phyloP scores from a whole-genome alignment of 2,113 vertebrate species.

The Ornithorhynchus anatinus region DNA sequence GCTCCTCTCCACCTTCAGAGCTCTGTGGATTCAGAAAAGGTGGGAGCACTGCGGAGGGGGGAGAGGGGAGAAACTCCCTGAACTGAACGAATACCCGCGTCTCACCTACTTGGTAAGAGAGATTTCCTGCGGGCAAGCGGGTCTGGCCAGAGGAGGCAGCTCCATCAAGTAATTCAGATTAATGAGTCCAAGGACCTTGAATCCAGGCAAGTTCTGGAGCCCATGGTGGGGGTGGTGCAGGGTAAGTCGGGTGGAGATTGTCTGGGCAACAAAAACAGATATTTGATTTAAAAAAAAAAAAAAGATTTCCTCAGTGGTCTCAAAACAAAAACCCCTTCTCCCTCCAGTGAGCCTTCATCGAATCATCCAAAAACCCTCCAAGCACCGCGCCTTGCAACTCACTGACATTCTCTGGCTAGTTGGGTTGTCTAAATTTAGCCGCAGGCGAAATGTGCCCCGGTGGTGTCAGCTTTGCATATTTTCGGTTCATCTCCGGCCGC shows the following conservation, averaged over 20 bases:
- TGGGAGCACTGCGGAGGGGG: too few species aligned
- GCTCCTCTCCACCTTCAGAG: too few species aligned
- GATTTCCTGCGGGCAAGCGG: not conserved
- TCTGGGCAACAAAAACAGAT: not conserved
- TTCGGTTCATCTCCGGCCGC: not conserved
- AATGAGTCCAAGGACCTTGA: too few species aligned
- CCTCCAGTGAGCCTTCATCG: not conserved
- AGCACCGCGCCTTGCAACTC: not conserved
- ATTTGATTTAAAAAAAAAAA: not conserved
- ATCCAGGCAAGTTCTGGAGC: too few species aligned
- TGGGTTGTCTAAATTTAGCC: not conserved
- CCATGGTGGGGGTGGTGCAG: not conserved
- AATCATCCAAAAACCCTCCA: not conserved
- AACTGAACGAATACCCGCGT: not conserved
- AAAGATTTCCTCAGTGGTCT: not conserved
- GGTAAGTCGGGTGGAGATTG: not conserved
- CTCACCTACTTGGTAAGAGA: not conserved
- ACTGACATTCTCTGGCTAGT: not conserved
- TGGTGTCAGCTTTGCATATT: not conserved
- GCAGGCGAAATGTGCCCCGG: accelerated
- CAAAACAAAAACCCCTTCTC: not conserved
- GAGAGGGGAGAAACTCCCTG: too few species aligned
- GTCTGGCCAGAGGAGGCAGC: not conserved
- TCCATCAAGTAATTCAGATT: too few species aligned
- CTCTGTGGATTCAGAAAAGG: too few species aligned